Evolutionary conservation across 2,888 invertebrate genomes (phyloP), one percentile per base, ranked within the genome.

Genomic region (Macrosoma leucophasiata): DNA sequence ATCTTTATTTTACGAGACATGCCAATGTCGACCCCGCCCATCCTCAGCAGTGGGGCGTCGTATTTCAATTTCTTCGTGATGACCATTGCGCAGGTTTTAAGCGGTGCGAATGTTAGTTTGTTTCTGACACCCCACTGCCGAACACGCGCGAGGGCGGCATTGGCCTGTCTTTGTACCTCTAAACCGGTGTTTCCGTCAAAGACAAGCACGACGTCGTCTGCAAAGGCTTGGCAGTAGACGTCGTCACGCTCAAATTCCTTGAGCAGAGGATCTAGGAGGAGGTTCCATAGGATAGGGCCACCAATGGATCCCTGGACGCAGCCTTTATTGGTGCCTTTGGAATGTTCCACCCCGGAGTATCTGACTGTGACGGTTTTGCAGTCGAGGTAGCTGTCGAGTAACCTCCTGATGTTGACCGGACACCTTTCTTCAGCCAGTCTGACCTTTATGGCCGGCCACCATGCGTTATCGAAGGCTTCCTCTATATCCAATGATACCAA

Each of bases 401-500:
- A 1, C 3, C 29, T n/a, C n/a, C 13, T 25, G 9, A 37, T 2
- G 13, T 32, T 32, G 2, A 4, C 9, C 3, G 45, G 47, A 15
- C 35, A 39, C 1, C 21, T 22, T 13, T 28, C 34, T 3, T 15
- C 13, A 8, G 38, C 33, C 19, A 51, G 36, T 11, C 39, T 34
- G 11, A 13, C 26, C 1, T 38, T 11, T 1, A 41, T 36, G 0
- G 27, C 32, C 0, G 40, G 39, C 45, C 41, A 35, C 37, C 37
- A 38, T 0, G 29, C 31, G 9, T 27, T 38, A 3, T 41, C 41
- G 19, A 41, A 37, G 7, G 41, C 37, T 4, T 37, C 41, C 37
- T 41, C 23, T 23, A 41, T 37, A 13, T 41, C 41, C 14, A 41
- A n/a, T 2, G 38, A 38, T 1, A 33, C 21, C 7, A 31, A 8